These are phyloP conservation scores for Xanthia icteritia DNA, from an alignment of 2,888 invertebrate genomes.

Conservation along the genomic window DNA sequence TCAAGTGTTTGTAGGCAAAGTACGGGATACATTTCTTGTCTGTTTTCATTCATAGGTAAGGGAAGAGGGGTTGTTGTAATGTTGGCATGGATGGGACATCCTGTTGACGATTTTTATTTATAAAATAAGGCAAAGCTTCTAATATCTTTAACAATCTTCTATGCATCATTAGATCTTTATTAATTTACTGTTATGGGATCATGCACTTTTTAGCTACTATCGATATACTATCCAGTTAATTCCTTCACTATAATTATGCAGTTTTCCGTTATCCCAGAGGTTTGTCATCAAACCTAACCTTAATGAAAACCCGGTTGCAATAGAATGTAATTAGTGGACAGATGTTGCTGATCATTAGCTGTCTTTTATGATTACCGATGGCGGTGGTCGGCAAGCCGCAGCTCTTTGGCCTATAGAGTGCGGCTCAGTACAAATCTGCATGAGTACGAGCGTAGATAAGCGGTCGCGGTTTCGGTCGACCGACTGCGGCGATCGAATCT, in stretches of 20 bases:
- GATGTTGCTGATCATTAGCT: slow-evolving; percentile 8
- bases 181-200: not conserved
- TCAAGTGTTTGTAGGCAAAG: slow-evolving; percentile 73
- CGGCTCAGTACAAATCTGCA: too few relatives aligned
- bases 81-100: slow-evolving; percentile 7
- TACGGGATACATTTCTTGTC: slow-evolving; percentile 61
- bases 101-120: not conserved
- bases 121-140: not conserved
- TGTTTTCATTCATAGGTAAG: slow-evolving; percentile 33
- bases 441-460: too few relatives aligned
- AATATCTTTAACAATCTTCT: not conserved
- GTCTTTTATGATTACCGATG: not conserved
- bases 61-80: slow-evolving; percentile 13
- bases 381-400: too few relatives aligned
- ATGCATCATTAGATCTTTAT: not conserved
- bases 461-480: too few relatives aligned
- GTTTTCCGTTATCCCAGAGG: not conserved
- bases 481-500: too few relatives aligned
- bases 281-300: not conserved
- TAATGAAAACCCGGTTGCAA: not conserved
- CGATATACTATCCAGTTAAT: not conserved
- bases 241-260: not conserved
- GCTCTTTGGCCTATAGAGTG: too few relatives aligned
- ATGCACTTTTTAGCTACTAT: not conserved
- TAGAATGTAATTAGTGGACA: slow-evolving; percentile 1